These are phyloP conservation scores for Fulmarus glacialis DNA, from an alignment of 2,113 vertebrate species.

Conservation along the genomic window DNA sequence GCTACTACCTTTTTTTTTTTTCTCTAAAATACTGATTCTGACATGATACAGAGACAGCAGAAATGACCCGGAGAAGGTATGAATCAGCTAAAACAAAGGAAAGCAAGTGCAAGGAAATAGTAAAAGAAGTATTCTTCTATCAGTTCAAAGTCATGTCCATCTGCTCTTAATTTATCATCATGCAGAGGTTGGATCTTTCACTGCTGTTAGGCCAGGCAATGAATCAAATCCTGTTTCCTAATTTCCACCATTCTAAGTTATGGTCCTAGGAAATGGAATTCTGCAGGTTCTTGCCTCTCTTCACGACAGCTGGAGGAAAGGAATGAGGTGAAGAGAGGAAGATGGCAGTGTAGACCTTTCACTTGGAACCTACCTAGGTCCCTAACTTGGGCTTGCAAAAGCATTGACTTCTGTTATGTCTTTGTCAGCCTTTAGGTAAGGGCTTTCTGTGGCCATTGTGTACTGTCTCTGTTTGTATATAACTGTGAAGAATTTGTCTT, in stretches of 20 bases:
- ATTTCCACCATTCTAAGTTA: slow-evolving; percentile 27
- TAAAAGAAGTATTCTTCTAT: background rate
- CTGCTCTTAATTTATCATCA: background rate
- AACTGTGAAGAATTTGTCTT: background rate
- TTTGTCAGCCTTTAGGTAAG: background rate
- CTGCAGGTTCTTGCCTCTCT: background rate
- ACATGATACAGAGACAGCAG: background rate
- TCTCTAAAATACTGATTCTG: background rate
- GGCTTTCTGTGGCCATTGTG: background rate
- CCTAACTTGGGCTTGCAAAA: background rate
- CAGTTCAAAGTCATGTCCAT: slow-evolving; percentile 10
- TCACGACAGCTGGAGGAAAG: background rate
- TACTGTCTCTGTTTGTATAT: background rate
- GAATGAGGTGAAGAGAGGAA: background rate
- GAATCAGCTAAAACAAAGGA: background rate
- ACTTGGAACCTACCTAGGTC: background rate
- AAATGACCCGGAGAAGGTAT: background rate
- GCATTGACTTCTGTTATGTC: background rate
- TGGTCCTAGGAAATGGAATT: background rate
- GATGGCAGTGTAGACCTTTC: background rate
- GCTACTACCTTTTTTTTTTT: background rate
- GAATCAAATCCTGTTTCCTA: slow-evolving; percentile 33
- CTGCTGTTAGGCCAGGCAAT: background rate
- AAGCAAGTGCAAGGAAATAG: background rate
- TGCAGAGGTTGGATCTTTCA: background rate